Conservation (phyloP, 1,140 invertebrate genomes). For the Trichonephila clavata region DNA sequence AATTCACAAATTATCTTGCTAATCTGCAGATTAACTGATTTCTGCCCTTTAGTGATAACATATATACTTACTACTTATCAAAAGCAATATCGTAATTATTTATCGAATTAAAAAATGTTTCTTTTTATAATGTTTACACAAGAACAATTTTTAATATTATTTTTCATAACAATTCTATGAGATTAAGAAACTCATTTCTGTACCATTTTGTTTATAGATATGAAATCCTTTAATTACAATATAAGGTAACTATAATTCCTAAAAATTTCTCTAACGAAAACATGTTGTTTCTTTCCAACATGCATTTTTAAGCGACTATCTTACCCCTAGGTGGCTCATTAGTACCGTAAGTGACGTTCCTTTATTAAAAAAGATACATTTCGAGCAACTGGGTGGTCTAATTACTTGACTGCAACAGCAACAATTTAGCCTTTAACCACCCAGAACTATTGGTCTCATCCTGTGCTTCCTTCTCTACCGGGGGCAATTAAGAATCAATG, state of each 20-base stretch:
- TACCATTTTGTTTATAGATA: no score
- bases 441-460: conserved; percentile 21
- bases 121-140: no score
- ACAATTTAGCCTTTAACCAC: conserved; percentile 43
- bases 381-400: conserved; percentile 66
- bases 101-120: no score
- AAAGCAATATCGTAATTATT: no score
- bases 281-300: not conserved
- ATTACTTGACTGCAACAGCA: conserved; percentile 28
- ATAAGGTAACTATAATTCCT: not conserved
- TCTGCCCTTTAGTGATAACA: no score
- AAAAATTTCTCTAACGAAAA: not conserved
- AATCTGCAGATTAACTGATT: no score
- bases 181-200: no score
- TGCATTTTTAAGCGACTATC: not conserved
- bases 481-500: conserved; percentile 58
- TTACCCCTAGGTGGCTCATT: conserved; percentile 54
- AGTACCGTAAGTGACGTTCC: conserved; percentile 27
- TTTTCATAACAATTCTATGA: no score
- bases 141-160: no score
- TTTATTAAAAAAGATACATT: conserved; percentile 46
- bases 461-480: not conserved
- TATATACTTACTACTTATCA: no score
- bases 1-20: no score
- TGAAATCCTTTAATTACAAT: no score